Evolutionary conservation across 2,888 invertebrate genomes (phyloP).

Genomic region (Xestobium rufovillosum): DNA sequence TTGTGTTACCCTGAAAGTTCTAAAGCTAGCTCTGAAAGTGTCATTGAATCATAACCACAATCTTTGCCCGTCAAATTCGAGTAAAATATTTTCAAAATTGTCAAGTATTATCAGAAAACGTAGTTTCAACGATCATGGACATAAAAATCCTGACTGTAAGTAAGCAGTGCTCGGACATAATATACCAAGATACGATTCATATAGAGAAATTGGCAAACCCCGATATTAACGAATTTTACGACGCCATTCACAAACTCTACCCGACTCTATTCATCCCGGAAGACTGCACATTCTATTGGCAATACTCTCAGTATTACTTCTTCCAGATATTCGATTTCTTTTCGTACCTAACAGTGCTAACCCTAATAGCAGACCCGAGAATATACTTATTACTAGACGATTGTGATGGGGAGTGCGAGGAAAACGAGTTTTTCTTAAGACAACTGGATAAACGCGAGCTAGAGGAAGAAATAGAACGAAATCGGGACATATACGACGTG

Average conservation of each 20-base stretch:
- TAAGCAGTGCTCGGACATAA: constrained; percentile 26
- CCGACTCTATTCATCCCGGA: constrained; percentile 18
- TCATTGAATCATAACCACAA: too few species aligned
- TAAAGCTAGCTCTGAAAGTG: too few species aligned
- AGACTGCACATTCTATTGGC: constrained; percentile 28
- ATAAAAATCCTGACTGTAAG: constrained; percentile 25
- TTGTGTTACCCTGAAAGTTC: too few species aligned
- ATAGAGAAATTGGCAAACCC: constrained; percentile 14
- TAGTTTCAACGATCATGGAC: too few species aligned
- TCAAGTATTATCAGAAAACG: too few species aligned
- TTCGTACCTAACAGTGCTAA: constrained; percentile 25
- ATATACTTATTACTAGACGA: constrained; percentile 27
- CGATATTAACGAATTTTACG: constrained; percentile 19
- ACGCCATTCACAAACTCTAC: constrained; percentile 23
- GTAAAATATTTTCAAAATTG: too few species aligned
- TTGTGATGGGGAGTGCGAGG: constrained; percentile 20
- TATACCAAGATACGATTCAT: constrained; percentile 17
- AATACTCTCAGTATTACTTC: constrained; percentile 23
- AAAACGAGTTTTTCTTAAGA: constrained; percentile 3
- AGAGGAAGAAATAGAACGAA: background rate
- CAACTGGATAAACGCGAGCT: background rate
- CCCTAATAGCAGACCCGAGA: constrained; percentile 21
- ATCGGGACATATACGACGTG: background rate
- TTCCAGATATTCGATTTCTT: constrained; percentile 28
- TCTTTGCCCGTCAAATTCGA: too few species aligned